Conservation (phyloP, 2,888 invertebrate species). For the Pachliopta kotzebuea region DNA sequence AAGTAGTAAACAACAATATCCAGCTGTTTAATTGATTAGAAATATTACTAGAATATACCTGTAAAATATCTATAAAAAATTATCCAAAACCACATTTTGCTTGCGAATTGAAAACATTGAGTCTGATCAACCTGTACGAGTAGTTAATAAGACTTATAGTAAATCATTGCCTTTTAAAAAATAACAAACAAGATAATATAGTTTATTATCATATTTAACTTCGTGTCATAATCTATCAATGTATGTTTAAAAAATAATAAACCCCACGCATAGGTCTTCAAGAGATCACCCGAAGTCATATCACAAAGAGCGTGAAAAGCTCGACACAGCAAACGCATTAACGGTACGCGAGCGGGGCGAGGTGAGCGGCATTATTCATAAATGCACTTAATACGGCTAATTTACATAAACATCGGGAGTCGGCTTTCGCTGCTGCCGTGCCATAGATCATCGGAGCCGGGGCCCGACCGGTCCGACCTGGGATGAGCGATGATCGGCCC, state of each 20-base stretch:
- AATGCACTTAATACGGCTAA: constrained; percentile 32
- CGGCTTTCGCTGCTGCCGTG: constrained; percentile 34
- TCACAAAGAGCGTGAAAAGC: constrained; percentile 5
- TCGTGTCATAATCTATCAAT: neutral
- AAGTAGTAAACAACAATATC: too few species aligned
- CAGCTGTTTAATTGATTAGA: too few species aligned
- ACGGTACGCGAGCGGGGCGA: constrained; percentile 11
- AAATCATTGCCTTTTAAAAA: too few species aligned
- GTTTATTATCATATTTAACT: neutral
- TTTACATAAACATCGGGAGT: constrained; percentile 41
- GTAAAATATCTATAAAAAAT: too few species aligned
- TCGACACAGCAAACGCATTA: constrained; percentile 28
- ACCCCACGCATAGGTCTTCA: neutral
- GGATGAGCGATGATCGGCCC: constrained; percentile 53
- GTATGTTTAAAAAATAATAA: neutral
- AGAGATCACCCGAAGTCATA: constrained; percentile 1
- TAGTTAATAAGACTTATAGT: too few species aligned
- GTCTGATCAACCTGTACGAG: too few species aligned
- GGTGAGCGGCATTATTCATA: constrained; percentile 27
- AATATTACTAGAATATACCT: too few species aligned
- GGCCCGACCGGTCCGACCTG: constrained; percentile 30
- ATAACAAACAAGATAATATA: neutral
- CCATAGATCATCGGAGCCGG: constrained; percentile 38
- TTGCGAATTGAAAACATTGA: too few species aligned
- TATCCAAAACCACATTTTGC: too few species aligned